Evolutionary conservation across 2,113 vertebrate species (phyloP).

Genomic region (Oreochromis aureus): DNA sequence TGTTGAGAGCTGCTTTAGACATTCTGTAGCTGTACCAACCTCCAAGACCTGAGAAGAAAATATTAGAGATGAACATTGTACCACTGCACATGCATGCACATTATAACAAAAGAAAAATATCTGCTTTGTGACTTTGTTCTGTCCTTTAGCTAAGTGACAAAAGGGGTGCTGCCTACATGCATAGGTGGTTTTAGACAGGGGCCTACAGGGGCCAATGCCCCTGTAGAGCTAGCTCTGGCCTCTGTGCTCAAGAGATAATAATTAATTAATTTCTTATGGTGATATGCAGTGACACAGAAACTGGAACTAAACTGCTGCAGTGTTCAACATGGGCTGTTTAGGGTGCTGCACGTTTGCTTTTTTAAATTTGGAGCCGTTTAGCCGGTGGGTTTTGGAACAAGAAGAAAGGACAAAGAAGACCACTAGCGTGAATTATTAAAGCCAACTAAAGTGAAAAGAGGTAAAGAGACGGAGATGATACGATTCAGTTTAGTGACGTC

Average conservation of each 20-base stretch:
- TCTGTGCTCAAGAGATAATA: background rate
- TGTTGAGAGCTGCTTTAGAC: constrained; percentile 72
- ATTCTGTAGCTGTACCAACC: constrained; percentile 69
- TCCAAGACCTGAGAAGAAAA: constrained; percentile 48
- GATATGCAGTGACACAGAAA: background rate
- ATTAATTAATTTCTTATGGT: background rate
- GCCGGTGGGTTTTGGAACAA: background rate
- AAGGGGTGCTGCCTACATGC: background rate
- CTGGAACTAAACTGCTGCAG: rapidly evolving
- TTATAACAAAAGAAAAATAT: background rate
- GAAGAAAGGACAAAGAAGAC: no score
- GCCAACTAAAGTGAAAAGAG: no score
- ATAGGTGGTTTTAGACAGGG: background rate
- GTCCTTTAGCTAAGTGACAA: background rate
- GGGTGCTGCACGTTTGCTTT: rapidly evolving
- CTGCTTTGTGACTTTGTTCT: background rate
- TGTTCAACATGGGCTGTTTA: background rate
- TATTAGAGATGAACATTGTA: background rate
- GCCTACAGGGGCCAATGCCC: background rate
- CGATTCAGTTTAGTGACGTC: no score
- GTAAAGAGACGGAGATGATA: no score
- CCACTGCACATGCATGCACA: background rate
- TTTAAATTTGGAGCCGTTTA: background rate
- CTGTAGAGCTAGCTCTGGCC: background rate
- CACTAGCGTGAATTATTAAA: no score